Percentiles rank a stretch among this genome's conserved stretches.
These are phyloP conservation scores for Dasyurus viverrinus DNA, from an alignment of 2,113 vertebrate species.

Conservation along the genomic window DNA sequence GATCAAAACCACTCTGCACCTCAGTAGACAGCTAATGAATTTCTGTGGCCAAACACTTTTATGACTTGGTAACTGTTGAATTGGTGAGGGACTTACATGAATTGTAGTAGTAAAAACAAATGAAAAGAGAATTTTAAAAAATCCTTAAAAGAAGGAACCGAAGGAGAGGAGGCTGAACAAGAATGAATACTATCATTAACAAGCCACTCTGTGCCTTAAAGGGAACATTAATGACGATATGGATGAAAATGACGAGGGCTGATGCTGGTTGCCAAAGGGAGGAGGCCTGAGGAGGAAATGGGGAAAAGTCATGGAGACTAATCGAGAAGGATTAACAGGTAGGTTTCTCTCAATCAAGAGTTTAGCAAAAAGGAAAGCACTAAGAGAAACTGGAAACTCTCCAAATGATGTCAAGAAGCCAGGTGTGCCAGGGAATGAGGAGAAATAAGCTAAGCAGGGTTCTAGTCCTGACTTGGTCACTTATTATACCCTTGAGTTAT, in stretches of 20 bases:
- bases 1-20: background rate
- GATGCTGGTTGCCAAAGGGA: background rate
- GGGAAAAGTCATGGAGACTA: background rate
- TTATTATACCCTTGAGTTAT: slow-evolving; percentile 7
- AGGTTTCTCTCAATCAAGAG: background rate
- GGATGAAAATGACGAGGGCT: background rate
- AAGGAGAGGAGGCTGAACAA: background rate
- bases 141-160: background rate
- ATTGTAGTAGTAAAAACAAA: background rate
- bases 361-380: background rate
- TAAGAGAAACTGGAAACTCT: background rate
- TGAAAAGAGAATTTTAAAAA: background rate
- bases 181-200: background rate
- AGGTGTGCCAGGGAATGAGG: background rate
- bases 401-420: background rate
- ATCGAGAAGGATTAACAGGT: background rate
- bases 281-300: background rate
- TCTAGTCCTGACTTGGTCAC: background rate
- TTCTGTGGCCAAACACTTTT: background rate
- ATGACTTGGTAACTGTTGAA: background rate
- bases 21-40: background rate
- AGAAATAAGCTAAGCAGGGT: background rate
- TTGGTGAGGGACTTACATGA: background rate
- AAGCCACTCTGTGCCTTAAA: background rate
- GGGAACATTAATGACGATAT: background rate